Percentiles rank a stretch among this genome's conserved stretches.
These are phyloP conservation scores for Frankliniella fusca DNA, from an alignment of 2,888 invertebrate species.

Conservation along the genomic window DNA sequence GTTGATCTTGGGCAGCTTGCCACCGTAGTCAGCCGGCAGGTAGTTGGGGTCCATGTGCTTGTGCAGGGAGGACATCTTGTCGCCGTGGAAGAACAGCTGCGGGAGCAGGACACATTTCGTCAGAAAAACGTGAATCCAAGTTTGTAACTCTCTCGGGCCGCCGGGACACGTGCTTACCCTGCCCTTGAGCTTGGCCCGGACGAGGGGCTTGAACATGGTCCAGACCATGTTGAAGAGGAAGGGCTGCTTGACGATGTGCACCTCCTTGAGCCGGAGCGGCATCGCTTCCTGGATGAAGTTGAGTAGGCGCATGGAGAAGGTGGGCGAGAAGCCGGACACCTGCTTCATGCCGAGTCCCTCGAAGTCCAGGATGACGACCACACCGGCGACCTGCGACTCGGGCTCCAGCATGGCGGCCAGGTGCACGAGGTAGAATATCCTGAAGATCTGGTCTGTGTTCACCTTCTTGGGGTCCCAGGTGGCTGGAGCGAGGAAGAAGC, in stretches of 20 bases:
- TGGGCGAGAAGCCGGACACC: slow-evolving; percentile 64
- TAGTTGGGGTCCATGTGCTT: slow-evolving; percentile 63
- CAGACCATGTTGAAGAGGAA: slow-evolving; percentile 80
- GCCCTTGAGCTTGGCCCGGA: slow-evolving; percentile 69
- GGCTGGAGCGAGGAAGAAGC: slow-evolving; percentile 47
- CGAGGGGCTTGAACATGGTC: slow-evolving; percentile 78
- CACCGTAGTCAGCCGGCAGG: slow-evolving; percentile 73
- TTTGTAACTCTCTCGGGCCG: no score
- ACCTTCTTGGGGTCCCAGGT: slow-evolving; percentile 73
- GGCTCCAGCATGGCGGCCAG: slow-evolving; percentile 71
- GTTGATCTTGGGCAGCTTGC: slow-evolving; percentile 66
- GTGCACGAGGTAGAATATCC: slow-evolving; percentile 75
- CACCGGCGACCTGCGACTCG: slow-evolving; percentile 69
- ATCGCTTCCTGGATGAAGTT: slow-evolving; percentile 80
- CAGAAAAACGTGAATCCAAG: no score
- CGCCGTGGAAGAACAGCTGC: slow-evolving; percentile 79
- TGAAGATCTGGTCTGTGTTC: slow-evolving; percentile 69
- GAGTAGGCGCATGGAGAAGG: slow-evolving; percentile 70
- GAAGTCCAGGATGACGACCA: slow-evolving; percentile 79
- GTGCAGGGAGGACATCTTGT: slow-evolving; percentile 73
- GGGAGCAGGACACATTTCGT: slow-evolving; percentile 40
- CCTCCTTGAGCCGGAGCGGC: slow-evolving; percentile 77
- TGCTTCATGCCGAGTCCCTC: slow-evolving; percentile 68
- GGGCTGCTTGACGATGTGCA: slow-evolving; percentile 81
- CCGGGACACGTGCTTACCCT: slow-evolving; percentile 57